These are phyloP conservation scores for Orycteropus afer DNA, from an alignment of 2,113 vertebrate species.

Conservation along the genomic window DNA sequence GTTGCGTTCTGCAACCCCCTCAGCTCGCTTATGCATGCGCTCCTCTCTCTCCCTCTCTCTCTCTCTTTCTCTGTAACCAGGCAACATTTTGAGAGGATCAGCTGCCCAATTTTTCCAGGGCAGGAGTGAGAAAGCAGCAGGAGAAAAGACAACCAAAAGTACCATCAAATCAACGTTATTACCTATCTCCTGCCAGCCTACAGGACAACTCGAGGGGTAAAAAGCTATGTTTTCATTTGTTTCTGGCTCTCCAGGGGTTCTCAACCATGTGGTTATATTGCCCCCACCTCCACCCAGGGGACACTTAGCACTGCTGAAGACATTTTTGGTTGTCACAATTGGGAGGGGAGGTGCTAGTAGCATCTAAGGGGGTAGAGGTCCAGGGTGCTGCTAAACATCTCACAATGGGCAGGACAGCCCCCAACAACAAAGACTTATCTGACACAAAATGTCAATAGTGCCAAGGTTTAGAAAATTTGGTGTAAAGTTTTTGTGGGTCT, in stretches of 20 bases:
- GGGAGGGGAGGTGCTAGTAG: too few relatives aligned
- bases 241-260: not conserved
- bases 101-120: not conserved
- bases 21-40: too few relatives aligned
- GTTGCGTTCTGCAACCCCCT: too few relatives aligned
- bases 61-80: not conserved
- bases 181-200: not conserved
- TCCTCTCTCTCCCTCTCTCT: not conserved
- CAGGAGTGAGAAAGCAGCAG: not conserved
- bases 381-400: not conserved
- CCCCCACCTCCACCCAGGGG: not conserved
- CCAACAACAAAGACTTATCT: not conserved
- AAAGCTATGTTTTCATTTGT: not conserved
- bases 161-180: not conserved
- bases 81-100: not conserved
- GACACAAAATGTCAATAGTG: not conserved
- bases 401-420: not conserved
- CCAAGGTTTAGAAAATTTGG: not conserved
- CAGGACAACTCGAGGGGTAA: not conserved
- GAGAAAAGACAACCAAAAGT: not conserved
- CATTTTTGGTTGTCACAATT: not conserved
- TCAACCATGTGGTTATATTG: not conserved
- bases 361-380: not conserved
- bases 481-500: not conserved
- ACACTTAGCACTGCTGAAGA: not conserved